A percentile compares a stretch with the other conserved stretches of the same genome.
phyloP scores from a whole-genome alignment of 2,888 invertebrate species.

The Alloscopus bannaensis region DNA sequence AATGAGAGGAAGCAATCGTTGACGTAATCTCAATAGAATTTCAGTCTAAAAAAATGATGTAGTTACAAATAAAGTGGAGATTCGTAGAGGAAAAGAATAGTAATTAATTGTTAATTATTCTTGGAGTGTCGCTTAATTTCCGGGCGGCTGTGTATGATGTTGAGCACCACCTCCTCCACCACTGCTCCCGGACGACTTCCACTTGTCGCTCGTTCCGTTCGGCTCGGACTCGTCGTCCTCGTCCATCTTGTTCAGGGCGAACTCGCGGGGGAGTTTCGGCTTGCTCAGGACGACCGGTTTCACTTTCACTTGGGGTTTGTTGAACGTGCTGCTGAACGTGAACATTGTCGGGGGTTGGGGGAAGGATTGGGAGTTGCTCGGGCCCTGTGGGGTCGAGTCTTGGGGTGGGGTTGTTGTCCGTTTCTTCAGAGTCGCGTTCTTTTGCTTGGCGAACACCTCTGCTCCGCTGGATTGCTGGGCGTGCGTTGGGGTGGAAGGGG shows the following conservation, averaged over 20 bases:
- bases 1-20: too few relatives aligned
- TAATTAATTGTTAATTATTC: too few relatives aligned
- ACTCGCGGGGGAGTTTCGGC: constrained; percentile 77
- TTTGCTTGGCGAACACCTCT: constrained; percentile 86
- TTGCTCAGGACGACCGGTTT: constrained; percentile 88
- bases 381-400: constrained; percentile 52
- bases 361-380: constrained; percentile 12
- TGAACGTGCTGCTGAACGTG: constrained; percentile 49
- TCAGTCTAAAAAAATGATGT: constrained; percentile 5
- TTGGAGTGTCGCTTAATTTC: too few relatives aligned
- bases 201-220: not conserved
- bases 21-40: constrained; percentile 4
- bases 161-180: too few relatives aligned
- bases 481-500: constrained; percentile 77
- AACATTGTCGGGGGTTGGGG: constrained; percentile 23
- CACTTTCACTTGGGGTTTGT: constrained; percentile 82
- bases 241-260: constrained; percentile 39
- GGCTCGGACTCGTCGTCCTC: constrained; percentile 27
- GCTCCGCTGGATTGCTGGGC: constrained; percentile 83
- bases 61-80: too few relatives aligned
- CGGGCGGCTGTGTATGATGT: too few relatives aligned
- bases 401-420: constrained; percentile 73
- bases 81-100: too few relatives aligned
- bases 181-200: not conserved
- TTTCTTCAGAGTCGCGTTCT: constrained; percentile 86